These are phyloP conservation scores for Pseudochirops cupreus DNA, from an alignment of 2,797 vertebrate genomes.

Conservation along the genomic window DNA sequence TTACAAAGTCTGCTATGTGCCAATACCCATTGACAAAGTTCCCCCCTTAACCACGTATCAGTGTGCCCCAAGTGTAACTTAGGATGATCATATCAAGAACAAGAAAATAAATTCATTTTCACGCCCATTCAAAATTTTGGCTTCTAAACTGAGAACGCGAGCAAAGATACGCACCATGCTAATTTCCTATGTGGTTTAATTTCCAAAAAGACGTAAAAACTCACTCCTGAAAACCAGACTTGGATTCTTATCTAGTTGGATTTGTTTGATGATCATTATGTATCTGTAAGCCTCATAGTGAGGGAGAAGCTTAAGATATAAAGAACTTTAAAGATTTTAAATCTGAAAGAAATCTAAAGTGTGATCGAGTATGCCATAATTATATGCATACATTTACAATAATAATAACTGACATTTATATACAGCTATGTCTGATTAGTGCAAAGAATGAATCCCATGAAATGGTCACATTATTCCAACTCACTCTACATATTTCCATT, in stretches of 20 bases:
- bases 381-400: not conserved
- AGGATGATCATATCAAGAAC: not conserved
- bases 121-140: slow-evolving; percentile 44
- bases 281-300: not conserved
- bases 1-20: not conserved
- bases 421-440: not conserved
- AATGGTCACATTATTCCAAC: not conserved
- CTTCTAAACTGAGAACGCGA: slow-evolving; percentile 32
- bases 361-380: not conserved
- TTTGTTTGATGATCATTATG: not conserved
- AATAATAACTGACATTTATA: not conserved
- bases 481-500: not conserved
- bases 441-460: not conserved
- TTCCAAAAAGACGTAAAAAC: slow-evolving; percentile 36
- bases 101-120: slow-evolving; percentile 55
- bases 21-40: not conserved
- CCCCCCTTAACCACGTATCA: not conserved
- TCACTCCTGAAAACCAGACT: slow-evolving; percentile 33
- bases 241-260: not conserved
- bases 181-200: slow-evolving; percentile 61
- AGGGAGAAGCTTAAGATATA: not conserved
- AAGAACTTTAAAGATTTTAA: slow-evolving; percentile 29
- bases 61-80: not conserved
- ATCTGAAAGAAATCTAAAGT: slow-evolving; percentile 31
- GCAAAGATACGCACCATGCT: slow-evolving; percentile 36